phyloP scores from a whole-genome alignment of 2,113 vertebrate species.

The Gasterosteus aculeatus region DNA sequence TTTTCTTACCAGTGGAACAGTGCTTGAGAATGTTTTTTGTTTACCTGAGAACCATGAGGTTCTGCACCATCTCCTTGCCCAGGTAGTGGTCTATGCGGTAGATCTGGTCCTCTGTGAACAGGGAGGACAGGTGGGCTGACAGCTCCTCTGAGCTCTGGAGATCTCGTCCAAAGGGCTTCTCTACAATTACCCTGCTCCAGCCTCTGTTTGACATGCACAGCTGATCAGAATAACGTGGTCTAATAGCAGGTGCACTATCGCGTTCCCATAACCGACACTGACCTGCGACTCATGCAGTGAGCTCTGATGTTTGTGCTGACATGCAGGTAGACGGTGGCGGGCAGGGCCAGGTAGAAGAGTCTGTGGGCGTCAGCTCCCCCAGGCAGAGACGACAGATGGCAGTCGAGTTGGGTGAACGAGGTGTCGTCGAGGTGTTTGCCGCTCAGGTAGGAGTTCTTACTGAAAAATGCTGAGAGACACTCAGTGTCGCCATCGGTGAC shows the following conservation, averaged over 20 bases:
- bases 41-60: slow-evolving; percentile 93
- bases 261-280: slow-evolving; percentile 34
- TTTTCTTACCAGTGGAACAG: background rate
- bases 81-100: slow-evolving; percentile 94
- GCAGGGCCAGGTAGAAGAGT: slow-evolving; percentile 88
- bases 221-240: background rate
- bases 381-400: slow-evolving; percentile 68
- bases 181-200: slow-evolving; percentile 91
- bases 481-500: slow-evolving; percentile 61
- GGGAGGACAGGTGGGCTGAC: slow-evolving; percentile 85
- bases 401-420: slow-evolving; percentile 69
- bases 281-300: slow-evolving; percentile 84
- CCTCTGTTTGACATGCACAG: slow-evolving; percentile 76
- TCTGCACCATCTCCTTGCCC: slow-evolving; percentile 95
- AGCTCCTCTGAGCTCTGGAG: slow-evolving; percentile 88
- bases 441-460: slow-evolving; percentile 72
- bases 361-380: slow-evolving; percentile 79
- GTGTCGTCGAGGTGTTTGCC: slow-evolving; percentile 65
- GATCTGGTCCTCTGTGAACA: slow-evolving; percentile 89
- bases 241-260: background rate
- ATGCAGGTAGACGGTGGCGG: slow-evolving; percentile 67
- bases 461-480: slow-evolving; percentile 67
- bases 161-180: slow-evolving; percentile 92
- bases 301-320: slow-evolving; percentile 70
- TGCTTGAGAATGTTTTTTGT: background rate